Evolutionary conservation across 2,888 invertebrate genomes (phyloP).

Genomic region (Mongoloraphidia duomilia): DNA sequence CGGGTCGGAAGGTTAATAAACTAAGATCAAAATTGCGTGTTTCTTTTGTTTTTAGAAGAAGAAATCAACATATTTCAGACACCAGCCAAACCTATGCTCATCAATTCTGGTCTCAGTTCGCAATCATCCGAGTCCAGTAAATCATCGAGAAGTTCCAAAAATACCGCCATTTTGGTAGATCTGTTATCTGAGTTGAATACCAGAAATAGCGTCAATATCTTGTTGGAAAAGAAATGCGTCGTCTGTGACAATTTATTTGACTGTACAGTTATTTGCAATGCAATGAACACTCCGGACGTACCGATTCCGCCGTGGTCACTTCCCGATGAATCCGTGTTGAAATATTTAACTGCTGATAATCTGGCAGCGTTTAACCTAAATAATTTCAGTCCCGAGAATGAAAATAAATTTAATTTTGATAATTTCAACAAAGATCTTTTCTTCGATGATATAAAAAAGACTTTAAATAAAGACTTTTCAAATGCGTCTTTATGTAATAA

Average conservation of each 20-base stretch:
- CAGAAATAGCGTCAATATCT: background rate
- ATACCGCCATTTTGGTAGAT: conserved; percentile 14
- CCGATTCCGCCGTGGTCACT: background rate
- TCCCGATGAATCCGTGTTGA: background rate
- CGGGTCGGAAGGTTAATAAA: too few relatives aligned
- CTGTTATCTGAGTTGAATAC: conserved; percentile 33
- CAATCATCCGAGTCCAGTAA: background rate
- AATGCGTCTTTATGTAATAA: conserved; percentile 18
- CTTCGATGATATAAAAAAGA: conserved; percentile 18
- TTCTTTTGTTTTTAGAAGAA: too few relatives aligned
- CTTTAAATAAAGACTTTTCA: too few relatives aligned
- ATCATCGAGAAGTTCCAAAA: background rate
- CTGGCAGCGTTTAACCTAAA: background rate
- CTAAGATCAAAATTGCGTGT: too few relatives aligned
- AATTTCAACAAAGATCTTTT: conserved; percentile 27
- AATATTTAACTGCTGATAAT: conserved; percentile 1
- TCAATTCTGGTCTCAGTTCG: background rate
- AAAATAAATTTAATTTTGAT: conserved; percentile 7
- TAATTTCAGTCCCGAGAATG: background rate
- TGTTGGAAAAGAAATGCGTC: conserved; percentile 24
- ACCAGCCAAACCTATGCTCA: background rate
- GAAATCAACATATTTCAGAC: background rate
- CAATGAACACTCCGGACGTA: conserved; percentile 15
- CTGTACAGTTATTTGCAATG: conserved; percentile 22
- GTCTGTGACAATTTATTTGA: conserved; percentile 32